These are phyloP conservation scores for Hecatera dysodea DNA, from an alignment of 2,888 invertebrate genomes.

Conservation along the genomic window DNA sequence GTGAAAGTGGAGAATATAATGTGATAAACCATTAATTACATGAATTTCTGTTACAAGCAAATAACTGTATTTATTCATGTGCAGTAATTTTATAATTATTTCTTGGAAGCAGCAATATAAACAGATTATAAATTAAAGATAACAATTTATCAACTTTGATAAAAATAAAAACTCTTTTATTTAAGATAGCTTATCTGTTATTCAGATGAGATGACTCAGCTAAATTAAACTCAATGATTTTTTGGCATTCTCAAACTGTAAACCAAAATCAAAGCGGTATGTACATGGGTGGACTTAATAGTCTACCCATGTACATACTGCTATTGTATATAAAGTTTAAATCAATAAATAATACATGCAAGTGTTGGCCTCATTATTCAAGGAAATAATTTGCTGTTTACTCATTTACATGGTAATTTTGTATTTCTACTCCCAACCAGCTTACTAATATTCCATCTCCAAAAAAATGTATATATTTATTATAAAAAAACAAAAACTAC, in stretches of 20 bases:
- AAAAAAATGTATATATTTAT: background rate
- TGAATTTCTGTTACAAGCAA: background rate
- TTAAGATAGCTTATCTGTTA: background rate
- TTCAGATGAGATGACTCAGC: background rate
- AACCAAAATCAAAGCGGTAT: too few relatives aligned
- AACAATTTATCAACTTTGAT: background rate
- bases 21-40: conserved; percentile 1
- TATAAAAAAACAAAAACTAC: background rate
- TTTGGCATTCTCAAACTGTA: too few relatives aligned
- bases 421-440: background rate
- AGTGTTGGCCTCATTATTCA: background rate
- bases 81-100: background rate
- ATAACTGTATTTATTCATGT: background rate
- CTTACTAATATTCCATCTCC: conserved; percentile 21
- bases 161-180: conserved; percentile 1
- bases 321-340: too few relatives aligned
- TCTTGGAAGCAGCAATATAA: background rate
- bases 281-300: too few relatives aligned
- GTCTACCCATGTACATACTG: too few relatives aligned
- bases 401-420: background rate
- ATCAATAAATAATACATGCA: too few relatives aligned
- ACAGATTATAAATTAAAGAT: background rate
- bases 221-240: background rate
- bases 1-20: conserved; percentile 13
- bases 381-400: conserved; percentile 2